Percentiles rank a stretch among this genome's conserved stretches.
Evolutionary conservation across 2,888 invertebrate genomes (phyloP).

Genomic region (Matsumyia berberina): DNA sequence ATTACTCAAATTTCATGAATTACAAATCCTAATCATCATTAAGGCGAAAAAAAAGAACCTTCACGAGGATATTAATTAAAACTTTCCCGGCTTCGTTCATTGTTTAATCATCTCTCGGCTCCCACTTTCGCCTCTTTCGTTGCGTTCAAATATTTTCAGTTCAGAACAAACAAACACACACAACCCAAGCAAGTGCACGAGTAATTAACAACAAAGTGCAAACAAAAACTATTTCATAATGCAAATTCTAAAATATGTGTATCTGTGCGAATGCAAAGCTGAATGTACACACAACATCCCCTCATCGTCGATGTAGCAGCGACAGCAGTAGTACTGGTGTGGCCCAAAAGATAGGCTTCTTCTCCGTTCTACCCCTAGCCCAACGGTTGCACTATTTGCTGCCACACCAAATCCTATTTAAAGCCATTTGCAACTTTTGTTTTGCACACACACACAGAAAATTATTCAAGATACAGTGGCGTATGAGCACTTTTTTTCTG

Average conservation of each 20-base stretch:
- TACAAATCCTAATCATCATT: not conserved
- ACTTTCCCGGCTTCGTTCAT: not conserved
- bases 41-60: not conserved
- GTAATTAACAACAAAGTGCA: slow-evolving; percentile 38
- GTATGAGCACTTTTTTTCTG: slow-evolving; percentile 27
- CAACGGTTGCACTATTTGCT: not conserved
- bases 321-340: slow-evolving; percentile 13
- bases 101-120: slow-evolving; percentile 11
- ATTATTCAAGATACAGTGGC: slow-evolving; percentile 9
- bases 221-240: slow-evolving; percentile 40
- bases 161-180: not conserved
- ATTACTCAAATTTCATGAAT: not conserved
- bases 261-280: not conserved
- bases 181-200: slow-evolving; percentile 14
- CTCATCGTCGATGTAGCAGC: not conserved
- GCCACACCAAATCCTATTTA: slow-evolving; percentile 42
- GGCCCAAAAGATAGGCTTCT: not conserved
- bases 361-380: not conserved
- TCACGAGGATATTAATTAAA: not conserved
- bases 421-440: slow-evolving; percentile 44
- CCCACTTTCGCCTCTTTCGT: not conserved
- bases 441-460: slow-evolving; percentile 10
- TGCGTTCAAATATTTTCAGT: slow-evolving; percentile 3
- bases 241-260: not conserved
- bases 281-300: not conserved